These are phyloP conservation scores for Cotesia congregata DNA, from an alignment of 2,888 invertebrate genomes.

Conservation along the genomic window DNA sequence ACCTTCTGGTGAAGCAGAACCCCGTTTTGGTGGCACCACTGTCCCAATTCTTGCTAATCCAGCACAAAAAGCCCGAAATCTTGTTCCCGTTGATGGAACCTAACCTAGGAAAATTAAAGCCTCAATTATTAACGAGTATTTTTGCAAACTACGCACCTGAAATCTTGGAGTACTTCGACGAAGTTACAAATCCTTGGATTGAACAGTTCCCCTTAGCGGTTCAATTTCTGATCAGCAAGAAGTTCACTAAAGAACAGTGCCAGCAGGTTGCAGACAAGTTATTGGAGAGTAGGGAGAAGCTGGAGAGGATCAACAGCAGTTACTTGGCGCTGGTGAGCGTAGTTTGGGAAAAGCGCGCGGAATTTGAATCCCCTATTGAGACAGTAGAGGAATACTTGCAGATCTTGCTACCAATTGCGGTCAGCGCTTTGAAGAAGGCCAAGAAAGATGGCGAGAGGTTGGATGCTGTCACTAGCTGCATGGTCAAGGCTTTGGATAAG, in stretches of 20 bases:
- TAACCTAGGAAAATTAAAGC: no score
- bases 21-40: no score
- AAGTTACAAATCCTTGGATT: conserved; percentile 57
- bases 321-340: background rate
- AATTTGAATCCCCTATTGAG: background rate
- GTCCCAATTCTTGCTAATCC: no score
- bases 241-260: background rate
- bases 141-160: conserved; percentile 76
- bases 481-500: conserved; percentile 49
- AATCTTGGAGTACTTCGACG: conserved; percentile 72
- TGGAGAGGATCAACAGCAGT: background rate
- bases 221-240: background rate
- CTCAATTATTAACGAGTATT: conserved; percentile 68
- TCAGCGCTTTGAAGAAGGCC: conserved; percentile 62
- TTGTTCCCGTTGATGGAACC: no score
- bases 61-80: no score
- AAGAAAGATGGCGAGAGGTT: conserved; percentile 59
- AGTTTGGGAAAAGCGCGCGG: background rate
- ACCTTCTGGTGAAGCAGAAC: no score
- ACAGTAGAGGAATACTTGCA: conserved; percentile 62
- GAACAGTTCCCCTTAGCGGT: conserved; percentile 14
- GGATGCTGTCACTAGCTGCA: conserved; percentile 52
- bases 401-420: conserved; percentile 59
- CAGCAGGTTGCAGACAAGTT: background rate
- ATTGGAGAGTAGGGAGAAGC: background rate